phyloP scores from a whole-genome alignment of 1,140 invertebrate species.

The Calliphora vicina region DNA sequence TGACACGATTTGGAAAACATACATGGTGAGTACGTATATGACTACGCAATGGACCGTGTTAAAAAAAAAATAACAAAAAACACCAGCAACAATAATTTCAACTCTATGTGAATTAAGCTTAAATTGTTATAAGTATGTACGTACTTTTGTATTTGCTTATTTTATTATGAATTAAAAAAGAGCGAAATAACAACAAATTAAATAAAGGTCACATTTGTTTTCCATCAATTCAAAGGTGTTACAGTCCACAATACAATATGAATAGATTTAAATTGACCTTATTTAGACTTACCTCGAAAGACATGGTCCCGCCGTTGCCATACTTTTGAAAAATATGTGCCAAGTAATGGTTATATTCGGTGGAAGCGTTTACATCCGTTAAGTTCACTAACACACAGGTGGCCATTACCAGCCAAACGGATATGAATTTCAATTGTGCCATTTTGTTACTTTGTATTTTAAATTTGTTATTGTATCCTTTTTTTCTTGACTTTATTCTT shows the following conservation, averaged over 20 bases:
- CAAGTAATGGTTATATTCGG: constrained; percentile 60
- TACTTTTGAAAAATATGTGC: constrained; percentile 69
- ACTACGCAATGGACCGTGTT: constrained; percentile 14
- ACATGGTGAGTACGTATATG: not conserved
- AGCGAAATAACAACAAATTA: not conserved
- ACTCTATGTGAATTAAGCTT: not conserved
- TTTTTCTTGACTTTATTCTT: not conserved
- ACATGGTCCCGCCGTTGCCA: constrained; percentile 68
- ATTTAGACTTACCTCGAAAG: constrained; percentile 67
- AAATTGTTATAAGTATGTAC: not conserved
- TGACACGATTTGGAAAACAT: not conserved
- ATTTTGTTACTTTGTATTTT: not conserved
- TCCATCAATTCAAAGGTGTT: not conserved
- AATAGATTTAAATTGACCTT: not conserved
- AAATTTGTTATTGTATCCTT: not conserved
- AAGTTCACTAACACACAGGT: not conserved
- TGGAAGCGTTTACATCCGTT: constrained; percentile 40
- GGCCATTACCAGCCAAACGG: constrained; percentile 8
- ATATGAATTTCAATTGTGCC: not conserved
- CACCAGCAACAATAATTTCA: not conserved
- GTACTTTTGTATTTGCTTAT: not conserved
- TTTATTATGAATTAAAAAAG: not conserved
- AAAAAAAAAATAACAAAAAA: constrained; percentile 5
- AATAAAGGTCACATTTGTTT: not conserved
- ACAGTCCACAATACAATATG: not conserved